Evolutionary conservation across 92 coral and sea anemone species (phyloP).

Genomic region (Porites lobata): DNA sequence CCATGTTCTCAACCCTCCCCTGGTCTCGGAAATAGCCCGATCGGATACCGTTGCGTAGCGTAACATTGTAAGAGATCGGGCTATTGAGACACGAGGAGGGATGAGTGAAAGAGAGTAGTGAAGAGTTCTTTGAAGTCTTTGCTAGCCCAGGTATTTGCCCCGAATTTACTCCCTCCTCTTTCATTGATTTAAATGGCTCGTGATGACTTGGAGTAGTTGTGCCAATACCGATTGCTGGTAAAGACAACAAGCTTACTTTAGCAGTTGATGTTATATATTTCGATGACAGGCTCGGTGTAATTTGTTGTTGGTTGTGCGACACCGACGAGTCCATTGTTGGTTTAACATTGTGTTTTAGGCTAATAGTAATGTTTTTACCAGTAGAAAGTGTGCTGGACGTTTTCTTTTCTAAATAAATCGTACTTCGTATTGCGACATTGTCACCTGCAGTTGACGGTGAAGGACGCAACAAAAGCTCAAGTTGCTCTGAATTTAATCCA

Average conservation of each 20-base stretch:
- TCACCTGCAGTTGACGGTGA: conserved; percentile 7
- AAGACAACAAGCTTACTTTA: conserved; percentile 4
- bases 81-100: conserved; percentile 95
- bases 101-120: conserved; percentile 41
- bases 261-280: not conserved
- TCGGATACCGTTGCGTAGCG: conserved; percentile 99
- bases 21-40: conserved; percentile 99
- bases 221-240: conserved; percentile 20
- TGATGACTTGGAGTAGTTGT: not conserved
- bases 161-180: conserved; percentile 54
- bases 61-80: conserved; percentile 99
- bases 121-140: conserved; percentile 60
- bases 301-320: conserved; percentile 10
- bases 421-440: not conserved
- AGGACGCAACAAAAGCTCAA: not conserved
- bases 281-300: conserved; percentile 2
- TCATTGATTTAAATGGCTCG: conserved; percentile 25
- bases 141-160: conserved; percentile 68
- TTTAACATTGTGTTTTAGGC: not conserved
- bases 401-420: not conserved
- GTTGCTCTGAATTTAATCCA: conserved; percentile 16
- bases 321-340: not conserved
- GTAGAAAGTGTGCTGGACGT: too few species aligned
- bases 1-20: conserved; percentile 99
- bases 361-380: not conserved